Evolutionary conservation across 1,140 invertebrate genomes (phyloP).

Genomic region (Rhopalosiphum maidis): DNA sequence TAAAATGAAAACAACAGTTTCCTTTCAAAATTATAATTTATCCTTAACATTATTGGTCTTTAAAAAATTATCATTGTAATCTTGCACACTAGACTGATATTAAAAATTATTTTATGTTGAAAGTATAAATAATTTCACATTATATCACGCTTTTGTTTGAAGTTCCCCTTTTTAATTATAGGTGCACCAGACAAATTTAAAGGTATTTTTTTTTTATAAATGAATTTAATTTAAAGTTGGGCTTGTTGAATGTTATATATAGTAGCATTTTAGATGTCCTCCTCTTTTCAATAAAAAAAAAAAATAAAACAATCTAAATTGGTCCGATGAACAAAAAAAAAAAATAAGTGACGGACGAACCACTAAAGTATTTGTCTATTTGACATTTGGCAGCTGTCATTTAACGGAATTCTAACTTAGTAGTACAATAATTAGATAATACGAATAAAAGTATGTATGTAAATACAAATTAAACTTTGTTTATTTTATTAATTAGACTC

Average conservation of each 20-base stretch:
- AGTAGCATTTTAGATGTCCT: not conserved
- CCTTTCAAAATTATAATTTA: not conserved
- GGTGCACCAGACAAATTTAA: not conserved
- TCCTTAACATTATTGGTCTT: not conserved
- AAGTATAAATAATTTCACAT: not conserved
- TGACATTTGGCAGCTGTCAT: not conserved
- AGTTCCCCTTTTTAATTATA: not conserved
- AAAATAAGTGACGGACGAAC: not conserved
- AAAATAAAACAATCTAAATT: conserved; percentile 18
- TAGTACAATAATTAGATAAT: not conserved
- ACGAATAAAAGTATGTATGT: not conserved
- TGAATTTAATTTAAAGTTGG: not conserved
- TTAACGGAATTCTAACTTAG: not conserved
- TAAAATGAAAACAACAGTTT: not conserved
- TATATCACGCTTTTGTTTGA: not conserved
- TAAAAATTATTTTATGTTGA: not conserved
- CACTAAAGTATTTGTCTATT: not conserved
- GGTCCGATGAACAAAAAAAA: not conserved
- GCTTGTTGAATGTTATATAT: not conserved
- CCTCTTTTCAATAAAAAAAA: not conserved
- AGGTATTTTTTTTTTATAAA: not conserved
- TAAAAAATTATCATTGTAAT: not conserved
- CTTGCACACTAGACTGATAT: not conserved
- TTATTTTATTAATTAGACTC: not conserved
- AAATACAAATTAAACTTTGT: not conserved